Base-by-base conservation (phyloP, 2,797 vertebrate genomes). In the Epinephelus malabaricus region DNA sequence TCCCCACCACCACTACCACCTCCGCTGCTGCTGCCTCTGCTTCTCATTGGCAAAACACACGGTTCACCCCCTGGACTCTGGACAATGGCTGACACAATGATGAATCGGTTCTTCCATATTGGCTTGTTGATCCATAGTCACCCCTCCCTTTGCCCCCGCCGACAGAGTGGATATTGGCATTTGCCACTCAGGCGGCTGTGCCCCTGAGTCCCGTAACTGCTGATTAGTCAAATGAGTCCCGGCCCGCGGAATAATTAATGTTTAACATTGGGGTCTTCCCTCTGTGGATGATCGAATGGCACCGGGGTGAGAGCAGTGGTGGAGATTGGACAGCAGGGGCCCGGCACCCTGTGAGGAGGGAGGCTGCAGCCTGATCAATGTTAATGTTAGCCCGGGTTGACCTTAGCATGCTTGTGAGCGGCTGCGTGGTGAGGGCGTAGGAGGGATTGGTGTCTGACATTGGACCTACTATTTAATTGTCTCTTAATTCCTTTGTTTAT, bases 171-270 rank as follows among this genome's bases (percentile, higher is more conserved):
- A 94, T 98, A 98, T 98, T 97, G 97, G 95, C 97, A 96, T 97
- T 98, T 98, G 96, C 96, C 97, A 96, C 95, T 97, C 96, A 97
- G 91, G 83, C 84, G 73, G 78, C 88, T 84, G 86, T 91, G 43
- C 90, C 92, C 93, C 90, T 80, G 77, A 92, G 95, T 95, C 94
- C 88, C 94, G 69, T 85, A 94, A 94, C 92, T 96, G 96, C 95
- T 96, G 96, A 97, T 97, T 97, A 98, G 95, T 96, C 95, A 96
- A 97, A 98, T 96, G 83, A 96, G 86, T 93, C 94, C 87, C 82
- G 87, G 79, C 80, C 92, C 94, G 84, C 73, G 85, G 90, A 95
- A 95, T 97, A 97, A 97, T 97, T 97, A 96, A 96, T 96, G 93
- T 95, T 95, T 93, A 96, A 95, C 94, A 95, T 87, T 78, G 90